Evolutionary conservation across 2,113 vertebrate genomes (phyloP).

Genomic region (Cochlearius cochlearius): DNA sequence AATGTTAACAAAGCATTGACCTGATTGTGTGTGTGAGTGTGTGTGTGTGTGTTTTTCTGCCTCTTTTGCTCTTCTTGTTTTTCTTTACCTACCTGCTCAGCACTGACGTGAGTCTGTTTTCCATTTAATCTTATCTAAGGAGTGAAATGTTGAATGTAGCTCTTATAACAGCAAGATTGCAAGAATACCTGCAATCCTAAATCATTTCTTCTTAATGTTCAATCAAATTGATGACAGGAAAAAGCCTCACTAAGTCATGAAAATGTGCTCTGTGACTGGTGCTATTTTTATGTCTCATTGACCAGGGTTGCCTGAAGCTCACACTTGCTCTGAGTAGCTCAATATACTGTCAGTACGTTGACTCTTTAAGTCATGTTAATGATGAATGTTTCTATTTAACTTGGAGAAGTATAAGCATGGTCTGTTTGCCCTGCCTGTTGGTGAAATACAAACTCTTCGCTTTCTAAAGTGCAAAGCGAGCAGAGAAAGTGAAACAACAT

Average conservation of each 20-base stretch:
- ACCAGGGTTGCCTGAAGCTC: neutral
- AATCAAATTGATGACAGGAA: constrained; percentile 25
- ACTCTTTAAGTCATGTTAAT: neutral
- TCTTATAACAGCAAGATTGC: neutral
- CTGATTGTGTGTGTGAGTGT: neutral
- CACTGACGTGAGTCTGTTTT: constrained; percentile 33
- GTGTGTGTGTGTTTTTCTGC: constrained; percentile 22
- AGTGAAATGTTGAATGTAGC: neutral
- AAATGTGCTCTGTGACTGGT: constrained; percentile 12
- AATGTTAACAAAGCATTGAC: constrained; percentile 16
- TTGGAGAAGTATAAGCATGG: neutral
- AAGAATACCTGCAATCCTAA: neutral
- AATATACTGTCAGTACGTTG: neutral
- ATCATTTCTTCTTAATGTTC: neutral
- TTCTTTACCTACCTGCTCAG: constrained; percentile 20
- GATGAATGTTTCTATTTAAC: constrained; percentile 2
- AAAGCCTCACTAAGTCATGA: constrained; percentile 23
- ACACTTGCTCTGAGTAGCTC: neutral
- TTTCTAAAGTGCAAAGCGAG: neutral
- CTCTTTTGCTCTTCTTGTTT: constrained; percentile 22
- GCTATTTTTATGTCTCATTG: constrained; percentile 46
- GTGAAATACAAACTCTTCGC: neutral
- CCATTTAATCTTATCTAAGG: neutral
- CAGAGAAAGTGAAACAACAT: neutral
- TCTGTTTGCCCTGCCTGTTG: neutral